Base-by-base conservation (phyloP, 2,797 vertebrate species). In the Thamnophis elegans region DNA sequence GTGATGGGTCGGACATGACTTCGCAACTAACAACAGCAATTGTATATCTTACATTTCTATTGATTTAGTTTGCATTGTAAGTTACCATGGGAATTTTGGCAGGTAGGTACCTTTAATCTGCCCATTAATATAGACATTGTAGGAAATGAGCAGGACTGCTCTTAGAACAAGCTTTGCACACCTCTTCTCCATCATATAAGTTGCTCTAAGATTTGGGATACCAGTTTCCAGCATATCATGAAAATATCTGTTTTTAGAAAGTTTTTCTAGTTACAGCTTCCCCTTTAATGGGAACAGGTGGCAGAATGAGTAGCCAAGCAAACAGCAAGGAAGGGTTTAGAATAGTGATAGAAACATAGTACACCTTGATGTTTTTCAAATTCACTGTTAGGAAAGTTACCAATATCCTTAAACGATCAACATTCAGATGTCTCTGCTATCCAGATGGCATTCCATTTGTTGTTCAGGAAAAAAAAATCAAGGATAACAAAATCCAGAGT, bases 391-490 rank as follows among this genome's bases (percentile, higher is more conserved):
- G 58, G 32, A 85, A 18, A 89, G 18, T 47, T 88, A 85, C 32
- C 28, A 85, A 0, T 12, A 62, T 18, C 42, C 94, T 8, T 85
- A 8, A 65, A 93, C 89, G 8, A 91, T 87, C 0, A 0, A 53
- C 53, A 62, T 32, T 89, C 60, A n/a, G 86, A 0, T 0, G 86
- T 89, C 58, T 59, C 1, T 8, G 55, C 0, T 93, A 73, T 93
- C 95, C 95, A 95, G 94, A 3, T n/a, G 20, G 62, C 42, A 9
- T 18, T 55, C 65, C 7, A 78, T 54, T 90, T 28, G 1, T 91
- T 1, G 14, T 42, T 0, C 0, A 85, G 42, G 42, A 86, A 11
- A 89, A 82, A 36, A 88, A 13, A 89, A 65, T 90, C 94, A 89
- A 65, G 87, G 91, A 91, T 85, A 32, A 51, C 87, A 59, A 3